phyloP scores from a whole-genome alignment of 2,113 vertebrate genomes.

The Camelus bactrianus region DNA sequence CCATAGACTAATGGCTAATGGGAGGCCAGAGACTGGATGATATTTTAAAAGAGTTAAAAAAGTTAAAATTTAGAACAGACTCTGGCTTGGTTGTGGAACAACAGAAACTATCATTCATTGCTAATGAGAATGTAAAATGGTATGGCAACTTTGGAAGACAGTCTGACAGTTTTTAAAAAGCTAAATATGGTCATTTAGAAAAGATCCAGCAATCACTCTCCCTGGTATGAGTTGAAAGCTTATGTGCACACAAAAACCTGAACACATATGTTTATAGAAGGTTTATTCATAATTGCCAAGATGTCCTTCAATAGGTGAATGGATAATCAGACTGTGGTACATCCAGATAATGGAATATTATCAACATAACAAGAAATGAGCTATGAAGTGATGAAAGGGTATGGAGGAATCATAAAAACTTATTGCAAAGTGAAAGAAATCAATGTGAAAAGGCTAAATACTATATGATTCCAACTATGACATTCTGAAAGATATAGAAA shows the following conservation, averaged over 20 bases:
- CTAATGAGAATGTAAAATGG: not conserved
- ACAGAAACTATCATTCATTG: not conserved
- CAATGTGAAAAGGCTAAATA: not conserved
- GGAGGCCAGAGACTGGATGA: fast-evolving
- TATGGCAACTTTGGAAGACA: not conserved
- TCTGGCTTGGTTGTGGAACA: not conserved
- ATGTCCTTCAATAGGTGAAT: not conserved
- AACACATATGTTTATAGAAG: not conserved
- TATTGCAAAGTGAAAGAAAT: not conserved
- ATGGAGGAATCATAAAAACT: not conserved
- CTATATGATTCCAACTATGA: not conserved
- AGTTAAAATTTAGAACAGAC: not conserved
- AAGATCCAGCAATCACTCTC: not conserved
- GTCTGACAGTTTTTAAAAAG: not conserved
- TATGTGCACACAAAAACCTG: not conserved
- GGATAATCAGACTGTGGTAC: not conserved
- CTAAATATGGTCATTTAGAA: not conserved
- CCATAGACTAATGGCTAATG: not conserved
- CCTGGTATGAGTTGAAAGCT: not conserved
- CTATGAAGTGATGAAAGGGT: not conserved
- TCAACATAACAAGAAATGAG: not conserved
- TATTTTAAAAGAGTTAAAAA: not conserved
- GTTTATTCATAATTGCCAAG: not conserved
- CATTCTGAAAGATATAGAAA: not conserved
- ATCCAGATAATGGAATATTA: not conserved